Evolutionary conservation across 2,797 vertebrate genomes (phyloP), one percentile per base, ranked within the genome.

Genomic region (Cygnus olor): DNA sequence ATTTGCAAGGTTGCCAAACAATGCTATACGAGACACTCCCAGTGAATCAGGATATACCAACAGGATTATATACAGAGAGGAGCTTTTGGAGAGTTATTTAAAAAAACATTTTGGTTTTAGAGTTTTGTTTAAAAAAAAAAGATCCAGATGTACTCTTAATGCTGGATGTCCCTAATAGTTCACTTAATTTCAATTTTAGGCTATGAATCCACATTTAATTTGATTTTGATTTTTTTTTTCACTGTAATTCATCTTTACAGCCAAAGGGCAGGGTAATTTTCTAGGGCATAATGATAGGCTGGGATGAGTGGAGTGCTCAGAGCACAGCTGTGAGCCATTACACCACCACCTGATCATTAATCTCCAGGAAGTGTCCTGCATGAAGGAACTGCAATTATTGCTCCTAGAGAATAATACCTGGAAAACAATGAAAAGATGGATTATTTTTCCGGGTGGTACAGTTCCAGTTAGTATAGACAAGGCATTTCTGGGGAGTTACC

Each of bases 341-440:
- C 69, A 76, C 69, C 72, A 87, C 80, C 80, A 91, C 65, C 78
- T 71, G 69, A 90, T 83, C 91, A 89, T 93, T 96, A 94, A 93
- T 88, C 66, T 86, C 78, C 53, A 86, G 93, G 87, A 81, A 92
- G 82, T 2, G 38, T 64, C 72, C 64, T 38, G 56, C 81, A 92
- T 38, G n/a, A 94, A 97, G 66, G 32, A 36, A 42, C 20, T 38
- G 60, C 74, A 83, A 40, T 81, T 74, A 78, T 8, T 71, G 51
- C 42, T 92, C 51, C 68, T 79, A 91, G 58, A 92, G 25, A 86
- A 63, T 45, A 88, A 93, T 86, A 86, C 85, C 70, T 72, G 61
- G 65, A 90, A 90, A 92, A 88, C 51, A 90, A 88, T 8, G 28
- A 89, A 88, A 88, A 92, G 88, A 64, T 20, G 57, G 87, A 69